Percentiles rank a stretch among this genome's conserved stretches.
Evolutionary conservation across 2,888 invertebrate genomes (phyloP).

Genomic region (Agrotis segetum): DNA sequence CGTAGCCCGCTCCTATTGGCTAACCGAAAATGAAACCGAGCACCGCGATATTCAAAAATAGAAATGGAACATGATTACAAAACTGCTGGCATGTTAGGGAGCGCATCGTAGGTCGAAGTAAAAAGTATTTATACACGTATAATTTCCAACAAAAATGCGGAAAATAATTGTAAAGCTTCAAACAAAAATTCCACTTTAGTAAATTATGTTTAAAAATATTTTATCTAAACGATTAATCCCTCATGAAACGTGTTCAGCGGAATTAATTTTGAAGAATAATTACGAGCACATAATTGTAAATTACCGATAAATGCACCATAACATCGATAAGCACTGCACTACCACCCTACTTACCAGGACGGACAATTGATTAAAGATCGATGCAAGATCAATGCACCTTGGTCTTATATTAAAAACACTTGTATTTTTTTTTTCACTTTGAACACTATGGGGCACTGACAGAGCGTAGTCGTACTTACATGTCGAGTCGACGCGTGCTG

Average conservation of each 20-base stretch:
- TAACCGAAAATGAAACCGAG: constrained; percentile 84
- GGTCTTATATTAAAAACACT: constrained; percentile 74
- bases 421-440: constrained; percentile 77
- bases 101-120: constrained; percentile 49
- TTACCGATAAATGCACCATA: constrained; percentile 60
- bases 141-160: constrained; percentile 8
- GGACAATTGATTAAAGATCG: constrained; percentile 59
- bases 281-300: constrained; percentile 45
- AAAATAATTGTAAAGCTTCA: neutral
- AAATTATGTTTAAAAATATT: constrained; percentile 22
- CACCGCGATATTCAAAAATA: constrained; percentile 91
- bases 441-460: constrained; percentile 81
- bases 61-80: constrained; percentile 79
- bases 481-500: constrained; percentile 91
- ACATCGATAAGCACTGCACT: constrained; percentile 75
- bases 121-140: constrained; percentile 49
- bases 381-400: constrained; percentile 80
- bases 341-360: constrained; percentile 81
- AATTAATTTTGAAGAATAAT: constrained; percentile 43
- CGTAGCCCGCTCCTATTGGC: constrained; percentile 82
- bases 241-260: constrained; percentile 14
- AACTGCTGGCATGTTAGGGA: constrained; percentile 66
- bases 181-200: constrained; percentile 1
- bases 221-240: constrained; percentile 31
- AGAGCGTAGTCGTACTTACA: constrained; percentile 86